phyloP scores from a whole-genome alignment of 2,113 vertebrate species.

The Entomyzon cyanotis region DNA sequence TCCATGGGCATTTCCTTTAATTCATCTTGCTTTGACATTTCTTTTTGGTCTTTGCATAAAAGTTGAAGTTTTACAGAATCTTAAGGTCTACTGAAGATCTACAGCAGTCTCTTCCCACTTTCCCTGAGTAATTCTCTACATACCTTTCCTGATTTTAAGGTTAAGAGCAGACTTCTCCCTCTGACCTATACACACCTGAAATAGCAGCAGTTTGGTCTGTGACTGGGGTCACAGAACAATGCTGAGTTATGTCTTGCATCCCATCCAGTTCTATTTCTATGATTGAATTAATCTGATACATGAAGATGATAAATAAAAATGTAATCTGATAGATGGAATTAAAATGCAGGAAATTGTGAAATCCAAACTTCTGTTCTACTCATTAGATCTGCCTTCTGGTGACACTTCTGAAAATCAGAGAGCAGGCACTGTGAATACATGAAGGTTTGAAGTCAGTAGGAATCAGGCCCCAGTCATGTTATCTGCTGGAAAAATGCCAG shows the following conservation, averaged over 20 bases:
- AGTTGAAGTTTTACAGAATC: background rate
- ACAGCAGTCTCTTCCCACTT: background rate
- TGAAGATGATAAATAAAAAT: background rate
- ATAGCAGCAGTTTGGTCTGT: background rate
- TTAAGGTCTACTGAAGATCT: background rate
- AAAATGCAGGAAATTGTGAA: background rate
- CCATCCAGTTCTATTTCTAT: background rate
- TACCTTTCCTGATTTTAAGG: background rate
- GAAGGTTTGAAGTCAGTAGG: background rate
- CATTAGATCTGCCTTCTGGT: background rate
- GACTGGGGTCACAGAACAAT: background rate
- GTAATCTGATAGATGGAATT: background rate
- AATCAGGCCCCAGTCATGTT: background rate
- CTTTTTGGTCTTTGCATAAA: background rate
- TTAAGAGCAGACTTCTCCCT: background rate
- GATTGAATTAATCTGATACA: background rate
- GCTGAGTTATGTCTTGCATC: accelerated
- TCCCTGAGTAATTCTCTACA: background rate
- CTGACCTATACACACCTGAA: background rate
- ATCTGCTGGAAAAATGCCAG: background rate
- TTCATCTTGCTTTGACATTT: slow-evolving; percentile 15
- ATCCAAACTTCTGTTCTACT: background rate
- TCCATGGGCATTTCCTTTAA: slow-evolving; percentile 30
- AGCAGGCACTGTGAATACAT: background rate
- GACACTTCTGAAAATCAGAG: background rate